A percentile compares a stretch with the other conserved stretches of the same genome.
Conservation (phyloP, 2,888 invertebrate genomes). For the Anodontia alba region DNA sequence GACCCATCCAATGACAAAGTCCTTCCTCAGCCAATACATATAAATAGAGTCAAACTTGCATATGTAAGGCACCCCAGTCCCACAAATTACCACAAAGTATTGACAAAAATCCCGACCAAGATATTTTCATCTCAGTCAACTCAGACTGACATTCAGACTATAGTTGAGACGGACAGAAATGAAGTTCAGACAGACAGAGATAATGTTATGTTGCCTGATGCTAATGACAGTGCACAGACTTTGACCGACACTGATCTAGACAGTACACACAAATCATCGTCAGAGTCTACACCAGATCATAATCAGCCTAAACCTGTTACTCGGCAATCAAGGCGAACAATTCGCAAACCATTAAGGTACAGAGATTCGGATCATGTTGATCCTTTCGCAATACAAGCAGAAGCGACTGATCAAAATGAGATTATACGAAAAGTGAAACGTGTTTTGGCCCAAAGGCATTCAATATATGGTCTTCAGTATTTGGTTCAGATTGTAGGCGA, state of each 20-base stretch:
- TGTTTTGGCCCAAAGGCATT: slow-evolving; percentile 45
- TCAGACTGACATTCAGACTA: background rate
- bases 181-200: background rate
- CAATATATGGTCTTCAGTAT: slow-evolving; percentile 36
- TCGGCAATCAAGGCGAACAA: slow-evolving; percentile 17
- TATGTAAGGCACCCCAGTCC: slow-evolving; percentile 50
- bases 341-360: slow-evolving; percentile 24
- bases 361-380: slow-evolving; percentile 29
- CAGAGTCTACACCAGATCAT: background rate
- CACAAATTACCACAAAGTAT: slow-evolving; percentile 30
- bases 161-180: background rate
- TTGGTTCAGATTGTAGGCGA: slow-evolving; percentile 44
- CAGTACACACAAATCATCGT: background rate
- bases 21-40: slow-evolving; percentile 41
- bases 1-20: slow-evolving; percentile 25
- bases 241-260: background rate
- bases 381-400: background rate
- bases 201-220: too few species aligned
- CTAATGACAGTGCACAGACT: background rate
- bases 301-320: background rate
- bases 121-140: background rate
- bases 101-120: slow-evolving; percentile 9
- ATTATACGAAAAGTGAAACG: slow-evolving; percentile 33
- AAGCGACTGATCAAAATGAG: background rate
- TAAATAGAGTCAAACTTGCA: slow-evolving; percentile 54